phyloP scores from a whole-genome alignment of 2,888 invertebrate species.

The Drosophila greeni region DNA sequence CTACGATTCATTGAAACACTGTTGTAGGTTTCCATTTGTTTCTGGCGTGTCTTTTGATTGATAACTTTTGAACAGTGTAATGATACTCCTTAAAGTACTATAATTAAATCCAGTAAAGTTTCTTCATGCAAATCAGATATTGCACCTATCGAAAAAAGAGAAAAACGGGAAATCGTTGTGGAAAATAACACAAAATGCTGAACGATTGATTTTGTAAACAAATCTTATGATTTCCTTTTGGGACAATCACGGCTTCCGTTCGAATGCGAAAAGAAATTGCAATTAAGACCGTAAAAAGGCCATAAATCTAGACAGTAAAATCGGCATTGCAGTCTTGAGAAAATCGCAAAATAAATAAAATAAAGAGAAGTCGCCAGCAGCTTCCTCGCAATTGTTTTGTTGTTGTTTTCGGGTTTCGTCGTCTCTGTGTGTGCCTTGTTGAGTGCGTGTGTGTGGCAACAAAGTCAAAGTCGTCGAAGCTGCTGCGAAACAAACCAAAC shows the following conservation, averaged over 20 bases:
- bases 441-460: slow-evolving; percentile 22
- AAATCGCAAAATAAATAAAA: slow-evolving; percentile 1
- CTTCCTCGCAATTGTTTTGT: slow-evolving; percentile 42
- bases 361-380: slow-evolving; percentile 28
- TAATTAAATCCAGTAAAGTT: not conserved
- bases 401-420: slow-evolving; percentile 27
- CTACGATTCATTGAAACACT: too few species aligned
- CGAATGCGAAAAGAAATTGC: slow-evolving; percentile 5
- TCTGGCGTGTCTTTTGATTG: not conserved
- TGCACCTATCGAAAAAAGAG: not conserved
- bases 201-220: slow-evolving; percentile 5
- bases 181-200: slow-evolving; percentile 4
- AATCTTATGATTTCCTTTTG: slow-evolving; percentile 7
- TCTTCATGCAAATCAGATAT: slow-evolving; percentile 1
- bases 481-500: slow-evolving; percentile 45
- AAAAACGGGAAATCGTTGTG: not conserved
- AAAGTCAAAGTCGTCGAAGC: slow-evolving; percentile 43
- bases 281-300: slow-evolving; percentile 8
- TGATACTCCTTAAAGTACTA: not conserved
- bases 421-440: slow-evolving; percentile 13
- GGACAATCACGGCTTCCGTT: slow-evolving; percentile 5
- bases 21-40: too few species aligned
- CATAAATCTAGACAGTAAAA: slow-evolving; percentile 25
- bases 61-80: not conserved
- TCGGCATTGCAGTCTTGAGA: slow-evolving; percentile 32